Evolutionary conservation across 2,113 vertebrate species (phyloP).

Genomic region (Ammodytes dubius): DNA sequence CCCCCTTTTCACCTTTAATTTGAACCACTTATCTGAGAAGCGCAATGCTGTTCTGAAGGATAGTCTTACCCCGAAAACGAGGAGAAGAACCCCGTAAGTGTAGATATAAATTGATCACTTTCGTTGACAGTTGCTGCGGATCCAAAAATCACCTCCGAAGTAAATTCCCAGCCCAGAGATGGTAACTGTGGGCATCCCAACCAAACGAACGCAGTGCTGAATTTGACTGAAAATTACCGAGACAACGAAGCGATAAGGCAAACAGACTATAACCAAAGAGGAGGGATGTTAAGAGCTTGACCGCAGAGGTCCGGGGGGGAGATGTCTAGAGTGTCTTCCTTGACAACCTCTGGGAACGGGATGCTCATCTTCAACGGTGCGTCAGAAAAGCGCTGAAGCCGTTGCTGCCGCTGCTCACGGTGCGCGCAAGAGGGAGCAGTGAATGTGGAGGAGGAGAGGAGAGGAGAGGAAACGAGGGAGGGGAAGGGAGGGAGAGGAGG

Average conservation of each 20-base stretch:
- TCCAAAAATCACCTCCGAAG: conserved; percentile 76
- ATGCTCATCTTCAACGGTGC: conserved; percentile 79
- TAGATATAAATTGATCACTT: conserved; percentile 51
- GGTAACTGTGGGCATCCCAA: conserved; percentile 73
- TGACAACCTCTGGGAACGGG: conserved; percentile 72
- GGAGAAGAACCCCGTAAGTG: conserved; percentile 5
- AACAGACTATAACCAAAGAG: conserved; percentile 20
- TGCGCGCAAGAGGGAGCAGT: conserved; percentile 79
- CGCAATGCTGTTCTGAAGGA: conserved; percentile 41
- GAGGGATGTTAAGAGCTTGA: conserved; percentile 45
- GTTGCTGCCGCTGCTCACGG: conserved; percentile 69
- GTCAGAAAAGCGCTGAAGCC: conserved; percentile 75
- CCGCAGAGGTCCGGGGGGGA: conserved; percentile 49
- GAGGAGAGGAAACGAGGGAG: conserved; percentile 27
- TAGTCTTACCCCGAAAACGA: background rate
- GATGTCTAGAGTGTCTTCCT: conserved; percentile 62
- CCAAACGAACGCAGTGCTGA: conserved; percentile 49
- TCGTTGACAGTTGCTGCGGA: conserved; percentile 67
- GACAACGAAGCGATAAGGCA: conserved; percentile 6
- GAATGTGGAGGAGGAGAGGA: conserved; percentile 68
- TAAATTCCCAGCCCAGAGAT: conserved; percentile 80
- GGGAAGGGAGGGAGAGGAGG: conserved; percentile 12
- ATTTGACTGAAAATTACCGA: conserved; percentile 6
- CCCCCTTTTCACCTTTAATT: conserved; percentile 56
- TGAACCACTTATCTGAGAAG: conserved; percentile 42